Percentiles rank a stretch among this genome's conserved stretches.
Conservation (phyloP, 1,140 invertebrate species). For the Triops longicaudatus region DNA sequence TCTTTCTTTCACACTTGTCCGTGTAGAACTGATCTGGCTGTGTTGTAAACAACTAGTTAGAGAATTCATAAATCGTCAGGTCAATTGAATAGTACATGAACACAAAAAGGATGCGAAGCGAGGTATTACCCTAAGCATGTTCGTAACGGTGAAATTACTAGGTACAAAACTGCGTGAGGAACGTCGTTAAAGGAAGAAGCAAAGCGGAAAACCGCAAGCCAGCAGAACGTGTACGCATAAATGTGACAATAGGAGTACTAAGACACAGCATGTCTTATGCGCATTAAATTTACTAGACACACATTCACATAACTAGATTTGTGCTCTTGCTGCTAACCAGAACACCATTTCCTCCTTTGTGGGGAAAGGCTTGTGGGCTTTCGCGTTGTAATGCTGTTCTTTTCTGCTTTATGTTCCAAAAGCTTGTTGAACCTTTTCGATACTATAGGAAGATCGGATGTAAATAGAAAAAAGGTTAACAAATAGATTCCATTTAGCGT, state of each 20-base stretch:
- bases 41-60: neutral
- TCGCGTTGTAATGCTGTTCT: neutral
- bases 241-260: neutral
- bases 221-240: slow-evolving; percentile 2
- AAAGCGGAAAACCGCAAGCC: slow-evolving; percentile 1
- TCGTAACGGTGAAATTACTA: neutral
- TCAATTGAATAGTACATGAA: neutral
- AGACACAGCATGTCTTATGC: neutral
- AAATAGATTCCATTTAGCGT: neutral
- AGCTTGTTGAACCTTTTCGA: neutral
- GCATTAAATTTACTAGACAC: neutral
- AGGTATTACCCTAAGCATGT: neutral
- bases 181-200: neutral
- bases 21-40: neutral
- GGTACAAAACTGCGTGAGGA: neutral
- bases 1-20: neutral
- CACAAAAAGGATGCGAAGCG: neutral
- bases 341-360: neutral
- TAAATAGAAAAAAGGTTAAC: neutral
- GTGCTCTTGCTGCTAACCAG: neutral
- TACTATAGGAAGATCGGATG: neutral
- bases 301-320: neutral
- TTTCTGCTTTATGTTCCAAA: neutral
- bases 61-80: neutral
- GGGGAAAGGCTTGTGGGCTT: neutral